Evolutionary conservation across 2,113 vertebrate genomes (phyloP), one percentile per base, ranked within the genome.

Genomic region (Pica pica): DNA sequence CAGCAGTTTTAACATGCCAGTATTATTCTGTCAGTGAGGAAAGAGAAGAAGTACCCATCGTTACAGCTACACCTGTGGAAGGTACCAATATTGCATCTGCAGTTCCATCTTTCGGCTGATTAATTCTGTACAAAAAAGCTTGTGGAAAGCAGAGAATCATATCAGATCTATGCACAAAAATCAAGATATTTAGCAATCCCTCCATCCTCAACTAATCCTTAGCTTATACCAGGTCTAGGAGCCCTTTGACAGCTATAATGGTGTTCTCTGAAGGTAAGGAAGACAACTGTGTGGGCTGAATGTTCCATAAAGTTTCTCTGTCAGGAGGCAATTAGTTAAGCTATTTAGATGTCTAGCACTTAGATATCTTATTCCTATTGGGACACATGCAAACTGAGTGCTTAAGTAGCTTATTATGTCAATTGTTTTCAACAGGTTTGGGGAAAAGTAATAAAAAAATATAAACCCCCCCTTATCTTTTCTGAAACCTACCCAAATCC

Each of bases 311-410:
- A 68, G 26, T 57, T 15, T 84, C 37, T 78, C 59, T 87, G 70
- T 89, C 93, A 95, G 69, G 55, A 93, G 44, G 41, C n/a, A 95
- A 90, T 95, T 87, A 94, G 39, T 75, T 79, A 52, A 59, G 57
- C 52, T 92, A 71, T 95, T 91, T 84, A 82, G 57, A 60, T 75
- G 84, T 91, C 74, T 91, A 52, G 35, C 24, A 81, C 42, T 75
- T 83, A 67, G 64, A 82, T 52, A 28, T 31, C 56, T 87, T 84
- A 84, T 78, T 93, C 56, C 27, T 60, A 9, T 19, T 13, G 56
- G 61, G 64, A 81, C 3, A 67, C 47, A 75, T 63, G 65, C 8
- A 91, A 91, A 26, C 16, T 17, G 46, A 95, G 52, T 78, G 39
- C 27, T n/a, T 52, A 84, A 60, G 17, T 33, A 88, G 9, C 35